Evolutionary conservation across 2,888 invertebrate species (phyloP), one percentile per base, ranked within the genome.

Genomic region (Adela reaumurella): DNA sequence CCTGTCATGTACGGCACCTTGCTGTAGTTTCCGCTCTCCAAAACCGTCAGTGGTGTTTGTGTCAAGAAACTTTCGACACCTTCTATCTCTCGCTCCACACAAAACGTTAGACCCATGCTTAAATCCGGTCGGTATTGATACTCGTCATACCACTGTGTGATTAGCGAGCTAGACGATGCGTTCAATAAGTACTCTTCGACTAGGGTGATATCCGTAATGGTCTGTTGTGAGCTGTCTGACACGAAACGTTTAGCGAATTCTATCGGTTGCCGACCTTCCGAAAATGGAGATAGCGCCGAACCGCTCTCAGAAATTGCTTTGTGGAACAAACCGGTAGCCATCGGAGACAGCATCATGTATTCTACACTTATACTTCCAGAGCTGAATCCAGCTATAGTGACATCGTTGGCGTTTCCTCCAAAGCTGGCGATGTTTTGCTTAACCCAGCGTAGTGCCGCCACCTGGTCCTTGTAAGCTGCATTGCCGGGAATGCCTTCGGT

Each of bases 1-100:
- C 51, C 52, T 10, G 48, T 47, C 3, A 52, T 42, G 2, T 49
- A 11, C 1, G 54, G 52, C n/a, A 53, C 19, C 19, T 54, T 52
- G 2, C n/a, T 46, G 28, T 47, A 52, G 0, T 48, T 28, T 19
- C 48, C 48, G 3, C 17, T 50, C 41, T 49, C 46, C 10, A 54
- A 19, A 17, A 52, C 48, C 1, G 46, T 42, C 1, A 50, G 43
- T 1, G 52, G 52, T 1, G 46, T 45, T 18, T 51, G 49, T n/a
- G 14, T 19, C 19, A 48, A 48, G 17, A 48, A 48, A 29, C 44
- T 44, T 14, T 48, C 29, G 18, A 8, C 3, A 3, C 35, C 35
- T 3, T 24, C 19, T 6, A 29, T 44, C 11, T 45, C 35, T 29
- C 29, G 24, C 19, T 48, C 48, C n/a, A 48, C 3, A 16, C 48